Base-by-base conservation (phyloP, 1,140 invertebrate species). In the Drosophila triauraria region DNA sequence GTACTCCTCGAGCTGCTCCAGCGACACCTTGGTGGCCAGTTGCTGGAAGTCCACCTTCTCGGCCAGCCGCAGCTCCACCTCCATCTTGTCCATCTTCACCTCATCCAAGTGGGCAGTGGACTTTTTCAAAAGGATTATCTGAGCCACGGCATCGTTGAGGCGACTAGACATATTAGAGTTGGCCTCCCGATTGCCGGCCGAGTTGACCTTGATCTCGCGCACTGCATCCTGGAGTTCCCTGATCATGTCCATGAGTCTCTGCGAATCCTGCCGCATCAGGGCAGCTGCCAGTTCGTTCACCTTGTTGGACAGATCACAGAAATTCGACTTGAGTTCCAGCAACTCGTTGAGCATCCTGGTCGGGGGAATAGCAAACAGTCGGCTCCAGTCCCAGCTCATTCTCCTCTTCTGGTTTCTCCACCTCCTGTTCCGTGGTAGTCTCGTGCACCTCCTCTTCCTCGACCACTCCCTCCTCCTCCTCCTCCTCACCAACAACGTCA, bases 1-100 rank as follows among this genome's bases (percentile, higher is more conserved):
- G 25, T 95, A 94, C 30, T 94, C 93, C 58, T 96, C 95, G 78
- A 96, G 95, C 78, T 96, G 95, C 42, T 96, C 95, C 59, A 95
- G 93, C 0, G 95, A 96, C 4, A 96, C 96, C 80, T 96, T 96
- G 4, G 94, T 94, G 25, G 95, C 94, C 48, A 96, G 92, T 61
- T 94, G 92, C 2, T 94, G 93, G 47, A 95, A 93, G 82, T 96
- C 96, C 0, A 96, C 96, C 92, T 96, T 96, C 23, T 96, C 95
- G 0, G 95, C 95, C 67, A 96, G 92, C 2, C 95, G 94, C 56
- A 96, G 95, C 51, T 95, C 94, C 71, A 96, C 93, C 78, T 96
- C 95, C 76, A 95, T 94, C 63, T 95, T 94, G 75, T 96, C 94
- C 20, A 96, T 94, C 93, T 96, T 92, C 1, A 90, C 62, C 0